Evolutionary conservation across 2,113 vertebrate species (phyloP).

Genomic region (Alethe diademata): DNA sequence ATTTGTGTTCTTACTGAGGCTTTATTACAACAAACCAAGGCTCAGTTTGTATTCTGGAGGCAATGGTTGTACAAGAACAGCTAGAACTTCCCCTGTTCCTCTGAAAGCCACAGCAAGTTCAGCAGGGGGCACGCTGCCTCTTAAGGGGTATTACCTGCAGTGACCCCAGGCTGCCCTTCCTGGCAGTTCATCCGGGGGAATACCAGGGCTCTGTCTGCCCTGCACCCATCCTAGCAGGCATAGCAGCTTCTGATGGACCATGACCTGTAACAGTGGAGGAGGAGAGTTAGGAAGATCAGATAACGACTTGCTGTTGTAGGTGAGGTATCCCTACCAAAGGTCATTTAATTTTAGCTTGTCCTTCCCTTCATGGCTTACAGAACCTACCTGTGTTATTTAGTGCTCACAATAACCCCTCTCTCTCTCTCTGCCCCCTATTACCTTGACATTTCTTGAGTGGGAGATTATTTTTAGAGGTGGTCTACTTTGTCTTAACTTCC

Average conservation of each 20-base stretch:
- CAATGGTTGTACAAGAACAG: background rate
- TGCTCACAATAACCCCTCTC: background rate
- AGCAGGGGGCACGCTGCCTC: background rate
- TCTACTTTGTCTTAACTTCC: background rate
- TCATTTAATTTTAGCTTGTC: conserved; percentile 43
- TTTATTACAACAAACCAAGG: background rate
- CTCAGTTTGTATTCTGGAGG: background rate
- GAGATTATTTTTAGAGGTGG: background rate
- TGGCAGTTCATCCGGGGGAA: background rate
- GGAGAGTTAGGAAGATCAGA: conserved; percentile 50
- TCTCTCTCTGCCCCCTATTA: background rate
- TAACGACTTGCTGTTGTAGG: background rate
- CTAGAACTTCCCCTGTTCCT: background rate
- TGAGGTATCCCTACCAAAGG: conserved; percentile 12
- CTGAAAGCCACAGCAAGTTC: background rate
- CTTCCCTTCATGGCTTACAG: background rate
- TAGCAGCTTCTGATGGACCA: background rate
- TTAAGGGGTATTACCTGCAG: background rate
- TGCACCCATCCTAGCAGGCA: background rate
- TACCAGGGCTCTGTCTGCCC: background rate
- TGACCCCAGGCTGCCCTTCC: background rate
- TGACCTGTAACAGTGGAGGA: background rate
- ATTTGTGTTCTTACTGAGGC: background rate
- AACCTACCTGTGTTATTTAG: background rate
- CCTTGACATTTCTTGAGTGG: background rate